Percentiles rank a stretch among this genome's conserved stretches.
These are phyloP conservation scores for Anas flavirostris DNA, from an alignment of 2,797 vertebrate species.

Conservation along the genomic window DNA sequence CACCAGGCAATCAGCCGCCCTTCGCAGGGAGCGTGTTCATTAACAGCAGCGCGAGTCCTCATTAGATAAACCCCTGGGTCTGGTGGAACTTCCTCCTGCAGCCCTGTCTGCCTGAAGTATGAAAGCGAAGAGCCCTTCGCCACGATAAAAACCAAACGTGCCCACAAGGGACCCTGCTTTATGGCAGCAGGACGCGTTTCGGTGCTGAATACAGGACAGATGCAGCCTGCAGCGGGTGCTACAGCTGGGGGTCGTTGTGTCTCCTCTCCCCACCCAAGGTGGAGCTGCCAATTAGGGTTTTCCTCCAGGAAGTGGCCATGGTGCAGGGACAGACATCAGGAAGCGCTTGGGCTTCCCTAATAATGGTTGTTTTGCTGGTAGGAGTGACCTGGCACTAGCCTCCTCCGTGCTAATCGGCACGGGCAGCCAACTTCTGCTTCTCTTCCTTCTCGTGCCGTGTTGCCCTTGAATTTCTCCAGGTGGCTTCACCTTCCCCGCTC, in stretches of 20 bases:
- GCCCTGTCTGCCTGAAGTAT: background rate
- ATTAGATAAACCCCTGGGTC: accelerated
- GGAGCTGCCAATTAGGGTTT: background rate
- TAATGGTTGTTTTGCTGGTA: background rate
- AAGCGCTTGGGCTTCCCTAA: background rate
- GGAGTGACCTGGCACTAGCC: background rate
- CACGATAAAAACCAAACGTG: background rate
- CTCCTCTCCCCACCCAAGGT: background rate
- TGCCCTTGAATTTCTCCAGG: background rate
- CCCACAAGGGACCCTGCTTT: background rate
- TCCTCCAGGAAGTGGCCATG: background rate
- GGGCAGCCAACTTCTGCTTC: background rate
- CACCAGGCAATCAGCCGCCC: background rate
- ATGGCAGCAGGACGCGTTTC: background rate
- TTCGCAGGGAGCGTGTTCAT: background rate
- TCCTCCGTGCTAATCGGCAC: accelerated
- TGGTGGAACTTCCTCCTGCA: background rate
- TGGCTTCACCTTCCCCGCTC: background rate
- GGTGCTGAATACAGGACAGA: background rate
- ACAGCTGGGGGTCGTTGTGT: background rate
- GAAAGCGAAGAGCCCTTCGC: background rate
- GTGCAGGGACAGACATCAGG: background rate
- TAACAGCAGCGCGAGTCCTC: accelerated
- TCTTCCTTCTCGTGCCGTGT: background rate
- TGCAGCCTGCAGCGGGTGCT: accelerated